Percentiles rank a stretch among this genome's conserved stretches.
Conservation (phyloP, 2,888 invertebrate genomes). For the Unio pictorum region DNA sequence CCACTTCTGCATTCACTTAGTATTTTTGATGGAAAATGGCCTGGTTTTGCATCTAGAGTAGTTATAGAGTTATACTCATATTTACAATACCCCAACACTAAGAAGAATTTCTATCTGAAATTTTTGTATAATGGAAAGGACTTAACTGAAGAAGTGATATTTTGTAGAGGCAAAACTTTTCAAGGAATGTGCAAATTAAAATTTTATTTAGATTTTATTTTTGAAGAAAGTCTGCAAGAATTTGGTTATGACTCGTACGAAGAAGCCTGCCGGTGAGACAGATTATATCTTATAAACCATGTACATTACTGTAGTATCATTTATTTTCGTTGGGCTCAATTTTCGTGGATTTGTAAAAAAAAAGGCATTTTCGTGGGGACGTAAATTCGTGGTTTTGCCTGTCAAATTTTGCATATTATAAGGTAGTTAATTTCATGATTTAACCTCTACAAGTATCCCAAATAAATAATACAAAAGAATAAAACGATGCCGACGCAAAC, state of each 20-base stretch:
- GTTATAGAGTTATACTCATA: conserved; percentile 87
- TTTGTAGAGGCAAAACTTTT: conserved; percentile 76
- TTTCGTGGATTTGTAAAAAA: too few relatives aligned
- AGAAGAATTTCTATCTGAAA: conserved; percentile 82
- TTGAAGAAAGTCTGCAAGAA: conserved; percentile 87
- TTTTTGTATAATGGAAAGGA: conserved; percentile 90
- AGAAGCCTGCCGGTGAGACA: conserved; percentile 12
- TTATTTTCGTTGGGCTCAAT: too few relatives aligned
- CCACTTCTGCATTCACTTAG: conserved; percentile 87
- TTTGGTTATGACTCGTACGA: conserved; percentile 70
- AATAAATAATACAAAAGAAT: too few relatives aligned
- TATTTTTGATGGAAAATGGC: conserved; percentile 76
- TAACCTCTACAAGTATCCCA: too few relatives aligned
- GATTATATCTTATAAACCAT: too few relatives aligned
- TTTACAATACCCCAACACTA: conserved; percentile 8
- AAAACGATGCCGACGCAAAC: too few relatives aligned
- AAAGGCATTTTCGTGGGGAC: too few relatives aligned
- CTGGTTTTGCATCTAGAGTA: conserved; percentile 89
- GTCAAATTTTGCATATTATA: too few relatives aligned
- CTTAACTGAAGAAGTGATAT: conserved; percentile 85
- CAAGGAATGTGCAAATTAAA: conserved; percentile 84
- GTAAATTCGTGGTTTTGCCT: too few relatives aligned
- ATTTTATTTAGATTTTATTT: conserved; percentile 88
- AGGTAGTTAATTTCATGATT: too few relatives aligned
- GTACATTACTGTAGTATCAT: too few relatives aligned